Percentiles rank a stretch among this genome's conserved stretches.
Conservation (phyloP, 2,888 invertebrate species). For the Harmothoe impar region DNA sequence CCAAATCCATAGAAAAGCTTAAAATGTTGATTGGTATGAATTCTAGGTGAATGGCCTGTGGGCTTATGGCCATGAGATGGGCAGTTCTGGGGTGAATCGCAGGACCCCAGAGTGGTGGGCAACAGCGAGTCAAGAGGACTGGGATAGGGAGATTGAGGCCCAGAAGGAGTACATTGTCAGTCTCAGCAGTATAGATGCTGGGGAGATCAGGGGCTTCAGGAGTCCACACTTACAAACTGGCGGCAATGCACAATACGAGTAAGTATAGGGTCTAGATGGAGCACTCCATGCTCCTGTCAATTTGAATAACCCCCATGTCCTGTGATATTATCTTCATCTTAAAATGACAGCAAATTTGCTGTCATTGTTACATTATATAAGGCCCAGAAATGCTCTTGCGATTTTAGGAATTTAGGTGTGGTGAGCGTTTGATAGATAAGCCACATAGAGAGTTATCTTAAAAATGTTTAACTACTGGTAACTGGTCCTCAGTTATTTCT, state of each 20-base stretch:
- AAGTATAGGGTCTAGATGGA: background rate
- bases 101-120: background rate
- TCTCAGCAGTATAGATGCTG: background rate
- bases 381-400: too few relatives aligned
- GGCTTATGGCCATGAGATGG: conserved; percentile 45
- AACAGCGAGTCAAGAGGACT: background rate
- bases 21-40: background rate
- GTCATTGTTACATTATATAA: too few relatives aligned
- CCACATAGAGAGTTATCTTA: too few relatives aligned
- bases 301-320: too few relatives aligned
- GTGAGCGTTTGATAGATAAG: too few relatives aligned
- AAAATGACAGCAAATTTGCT: too few relatives aligned
- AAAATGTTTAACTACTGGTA: too few relatives aligned
- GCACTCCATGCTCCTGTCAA: too few relatives aligned
- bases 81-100: conserved; percentile 4
- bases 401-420: too few relatives aligned
- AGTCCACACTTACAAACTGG: conserved; percentile 40
- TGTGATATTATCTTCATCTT: too few relatives aligned
- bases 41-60: conserved; percentile 28
- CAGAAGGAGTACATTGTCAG: conserved; percentile 6
- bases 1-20: too few relatives aligned
- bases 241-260: conserved; percentile 44
- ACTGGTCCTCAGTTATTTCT: too few relatives aligned
- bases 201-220: conserved; percentile 31
- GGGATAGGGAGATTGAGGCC: conserved; percentile 28